phyloP scores from a whole-genome alignment of 2,113 vertebrate species.

The Indicator indicator region DNA sequence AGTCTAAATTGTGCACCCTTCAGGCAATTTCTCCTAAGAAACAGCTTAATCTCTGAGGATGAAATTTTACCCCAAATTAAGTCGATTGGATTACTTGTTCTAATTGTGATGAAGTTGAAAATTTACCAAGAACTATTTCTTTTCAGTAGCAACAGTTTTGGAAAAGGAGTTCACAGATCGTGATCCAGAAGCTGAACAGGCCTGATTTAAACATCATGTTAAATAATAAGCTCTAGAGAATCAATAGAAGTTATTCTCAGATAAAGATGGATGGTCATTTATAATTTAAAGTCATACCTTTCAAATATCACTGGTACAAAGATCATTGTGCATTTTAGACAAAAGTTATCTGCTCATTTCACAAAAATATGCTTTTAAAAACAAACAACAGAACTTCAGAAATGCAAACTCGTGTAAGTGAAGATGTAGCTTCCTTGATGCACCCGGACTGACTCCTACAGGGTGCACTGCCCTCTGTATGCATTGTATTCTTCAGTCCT shows the following conservation, averaged over 20 bases:
- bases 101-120: not conserved
- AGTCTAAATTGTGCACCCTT: not conserved
- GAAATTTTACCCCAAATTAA: not conserved
- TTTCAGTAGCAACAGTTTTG: not conserved
- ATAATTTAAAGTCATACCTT: not conserved
- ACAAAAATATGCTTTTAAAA: not conserved
- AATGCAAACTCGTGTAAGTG: not conserved
- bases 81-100: not conserved
- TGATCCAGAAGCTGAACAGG: not conserved
- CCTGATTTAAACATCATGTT: not conserved
- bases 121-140: not conserved
- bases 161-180: not conserved
- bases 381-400: not conserved
- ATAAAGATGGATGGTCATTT: not conserved
- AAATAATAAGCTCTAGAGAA: not conserved
- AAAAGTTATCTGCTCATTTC: not conserved
- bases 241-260: not conserved
- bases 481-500: not conserved
- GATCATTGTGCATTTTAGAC: not conserved
- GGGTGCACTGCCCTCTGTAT: fast-evolving
- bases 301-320: not conserved
- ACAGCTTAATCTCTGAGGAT: not conserved
- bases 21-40: not conserved
- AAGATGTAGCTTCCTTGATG: not conserved
- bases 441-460: not conserved